phyloP scores from a whole-genome alignment of 2,113 vertebrate genomes.

The Raja brachyura region DNA sequence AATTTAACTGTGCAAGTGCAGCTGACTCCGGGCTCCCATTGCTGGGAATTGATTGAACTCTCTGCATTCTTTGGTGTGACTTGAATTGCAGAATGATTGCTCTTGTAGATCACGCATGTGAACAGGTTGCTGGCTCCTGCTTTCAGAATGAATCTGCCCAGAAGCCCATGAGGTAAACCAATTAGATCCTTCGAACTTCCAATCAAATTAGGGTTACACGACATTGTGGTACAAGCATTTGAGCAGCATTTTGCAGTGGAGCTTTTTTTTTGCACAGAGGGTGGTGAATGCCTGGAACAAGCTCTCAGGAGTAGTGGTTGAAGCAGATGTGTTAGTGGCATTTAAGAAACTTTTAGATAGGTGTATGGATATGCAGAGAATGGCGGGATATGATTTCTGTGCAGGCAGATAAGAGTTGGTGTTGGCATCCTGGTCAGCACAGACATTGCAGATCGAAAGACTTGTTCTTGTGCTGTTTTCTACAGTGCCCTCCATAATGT shows the following conservation, averaged over 20 bases:
- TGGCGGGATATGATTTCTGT: too few species aligned
- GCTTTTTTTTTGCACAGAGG: background rate
- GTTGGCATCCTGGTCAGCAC: too few species aligned
- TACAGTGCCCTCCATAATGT: too few species aligned
- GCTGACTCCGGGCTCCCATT: background rate
- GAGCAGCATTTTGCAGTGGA: background rate
- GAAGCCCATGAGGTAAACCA: background rate
- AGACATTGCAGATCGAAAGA: too few species aligned
- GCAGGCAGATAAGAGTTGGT: too few species aligned
- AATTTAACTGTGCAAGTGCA: background rate
- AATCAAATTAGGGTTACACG: background rate
- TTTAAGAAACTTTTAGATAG: too few species aligned
- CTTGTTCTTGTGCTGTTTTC: too few species aligned
- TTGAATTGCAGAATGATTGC: background rate
- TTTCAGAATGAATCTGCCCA: background rate
- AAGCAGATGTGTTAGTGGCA: too few species aligned
- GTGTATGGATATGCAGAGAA: too few species aligned
- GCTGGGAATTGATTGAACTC: background rate
- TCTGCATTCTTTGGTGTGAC: background rate
- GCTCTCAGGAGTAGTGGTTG: too few species aligned
- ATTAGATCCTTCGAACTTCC: background rate
- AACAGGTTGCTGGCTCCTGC: background rate
- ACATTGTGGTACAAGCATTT: background rate
- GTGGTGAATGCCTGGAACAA: too few species aligned
- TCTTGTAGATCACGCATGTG: background rate